Percentiles rank a stretch among this genome's conserved stretches.
Evolutionary conservation across 2,113 vertebrate genomes (phyloP).

Genomic region (Lathamus discolor): DNA sequence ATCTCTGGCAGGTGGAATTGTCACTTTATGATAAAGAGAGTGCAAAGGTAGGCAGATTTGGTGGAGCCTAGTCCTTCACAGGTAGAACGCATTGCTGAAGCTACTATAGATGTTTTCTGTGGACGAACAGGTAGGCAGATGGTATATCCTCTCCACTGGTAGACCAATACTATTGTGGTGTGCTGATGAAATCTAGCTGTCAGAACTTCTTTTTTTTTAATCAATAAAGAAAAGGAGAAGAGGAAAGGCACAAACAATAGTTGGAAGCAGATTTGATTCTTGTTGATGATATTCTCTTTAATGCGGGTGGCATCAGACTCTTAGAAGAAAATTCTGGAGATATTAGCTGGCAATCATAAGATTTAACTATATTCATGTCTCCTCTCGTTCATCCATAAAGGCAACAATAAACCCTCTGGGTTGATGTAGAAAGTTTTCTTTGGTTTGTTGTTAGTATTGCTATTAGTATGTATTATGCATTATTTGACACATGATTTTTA

Average conservation of each 20-base stretch:
- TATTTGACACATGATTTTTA: not conserved
- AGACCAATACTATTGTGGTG: not conserved
- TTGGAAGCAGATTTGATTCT: not conserved
- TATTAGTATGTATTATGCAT: not conserved
- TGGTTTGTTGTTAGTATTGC: not conserved
- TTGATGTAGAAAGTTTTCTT: not conserved
- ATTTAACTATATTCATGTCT: fast-evolving
- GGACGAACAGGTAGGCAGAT: not conserved
- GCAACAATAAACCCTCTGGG: not conserved
- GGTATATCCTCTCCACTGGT: not conserved
- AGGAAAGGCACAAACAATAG: not conserved
- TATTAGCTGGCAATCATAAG: not conserved
- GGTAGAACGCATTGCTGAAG: not conserved
- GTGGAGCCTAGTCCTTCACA: not conserved
- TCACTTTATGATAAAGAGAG: not conserved
- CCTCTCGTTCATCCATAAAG: not conserved
- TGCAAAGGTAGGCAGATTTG: not conserved
- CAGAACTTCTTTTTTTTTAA: not conserved
- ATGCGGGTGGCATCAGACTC: not conserved
- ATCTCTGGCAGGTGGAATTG: not conserved
- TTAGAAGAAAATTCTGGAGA: not conserved
- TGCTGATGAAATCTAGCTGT: not conserved
- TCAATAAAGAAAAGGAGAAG: constrained; percentile 12
- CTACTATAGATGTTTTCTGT: constrained; percentile 27
- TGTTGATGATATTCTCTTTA: not conserved